Base-by-base conservation (phyloP, 1,140 invertebrate species). In the Halictus rubicundus region DNA sequence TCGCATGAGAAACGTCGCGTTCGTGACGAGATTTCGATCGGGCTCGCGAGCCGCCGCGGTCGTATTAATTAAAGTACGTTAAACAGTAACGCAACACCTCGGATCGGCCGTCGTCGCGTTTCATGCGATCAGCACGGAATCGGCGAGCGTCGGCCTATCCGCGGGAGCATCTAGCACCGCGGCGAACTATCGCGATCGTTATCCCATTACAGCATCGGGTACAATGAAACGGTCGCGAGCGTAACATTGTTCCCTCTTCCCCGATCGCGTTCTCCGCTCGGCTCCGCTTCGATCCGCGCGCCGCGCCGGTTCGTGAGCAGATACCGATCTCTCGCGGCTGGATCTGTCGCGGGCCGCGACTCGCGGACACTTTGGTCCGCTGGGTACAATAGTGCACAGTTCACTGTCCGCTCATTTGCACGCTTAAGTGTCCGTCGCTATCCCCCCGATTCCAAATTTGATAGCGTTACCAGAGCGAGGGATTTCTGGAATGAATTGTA, bases 21-120 rank as follows among this genome's bases (percentile, higher is more conserved):
- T 85, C 83, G 84, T 86, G 83, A 85, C 83, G 61, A 78, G 84
- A 86, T 84, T 83, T 84, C 78, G 83, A 80, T 79, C 66, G 49
- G 81, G 25, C 64, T 14, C 54, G 10, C 66, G 76, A 25, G 25
- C 63, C 5, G 61, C 72, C 78, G 72, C 81, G 37, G 63, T 68
- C 21, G 61, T 84, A 80, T 84, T 85, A 84, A 84, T 84, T 71
- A 78, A 78, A 37, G 49, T n/a, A 49, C 69, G 46, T 39, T 78
- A 78, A 78, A 78, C 69, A 61, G 76, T 72, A 78, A 78, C 76
- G 76, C 60, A 78, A 78, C 76, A 78, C 76, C 60, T 64, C 68
- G 49, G 46, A 70, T 71, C 76, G 52, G 71, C 63, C 76, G 76
- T 64, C 65, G 37, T 68, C 59, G 76, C 76, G 75, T 71, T 78